A percentile compares a stretch with the other conserved stretches of the same genome.
phyloP scores from a whole-genome alignment of 2,888 invertebrate genomes.

The Thumatha senex region DNA sequence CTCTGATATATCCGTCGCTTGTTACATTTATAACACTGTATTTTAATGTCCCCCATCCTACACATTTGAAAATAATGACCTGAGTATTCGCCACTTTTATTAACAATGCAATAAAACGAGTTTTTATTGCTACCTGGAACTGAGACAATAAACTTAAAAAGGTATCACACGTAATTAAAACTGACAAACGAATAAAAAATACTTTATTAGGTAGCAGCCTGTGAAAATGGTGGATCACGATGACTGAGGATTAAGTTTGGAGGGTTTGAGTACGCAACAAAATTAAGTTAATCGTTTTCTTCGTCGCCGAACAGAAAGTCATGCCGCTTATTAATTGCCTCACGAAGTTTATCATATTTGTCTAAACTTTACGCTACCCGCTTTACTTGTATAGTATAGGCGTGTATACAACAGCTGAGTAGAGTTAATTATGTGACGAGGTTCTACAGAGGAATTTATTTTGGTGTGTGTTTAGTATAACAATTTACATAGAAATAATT shows the following conservation, averaged over 20 bases:
- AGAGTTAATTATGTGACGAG: background rate
- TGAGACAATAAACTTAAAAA: conserved; percentile 44
- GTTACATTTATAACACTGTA: background rate
- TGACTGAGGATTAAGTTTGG: conserved; percentile 51
- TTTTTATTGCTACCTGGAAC: conserved; percentile 35
- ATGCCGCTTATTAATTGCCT: conserved; percentile 51
- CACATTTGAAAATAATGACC: conserved; percentile 13
- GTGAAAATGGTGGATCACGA: conserved; percentile 45
- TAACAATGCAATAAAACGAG: conserved; percentile 30
- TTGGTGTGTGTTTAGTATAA: background rate
- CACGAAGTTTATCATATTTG: conserved; percentile 50
- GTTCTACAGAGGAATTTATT: too few relatives aligned
- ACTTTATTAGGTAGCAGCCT: conserved; percentile 55
- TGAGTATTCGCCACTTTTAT: conserved; percentile 23
- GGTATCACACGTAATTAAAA: conserved; percentile 60
- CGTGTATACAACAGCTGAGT: background rate
- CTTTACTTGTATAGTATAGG: background rate
- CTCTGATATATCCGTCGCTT: conserved; percentile 10
- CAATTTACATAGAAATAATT: background rate
- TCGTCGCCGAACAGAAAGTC: conserved; percentile 46
- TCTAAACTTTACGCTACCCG: conserved; percentile 30
- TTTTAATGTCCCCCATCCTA: conserved; percentile 5
- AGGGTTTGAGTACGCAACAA: conserved; percentile 38
- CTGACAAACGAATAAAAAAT: conserved; percentile 60
- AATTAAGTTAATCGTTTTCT: conserved; percentile 52